Percentiles rank a stretch among this genome's conserved stretches.
These are phyloP conservation scores for Alviniconcha strummeri DNA, from an alignment of 2,888 invertebrate genomes.

Conservation along the genomic window DNA sequence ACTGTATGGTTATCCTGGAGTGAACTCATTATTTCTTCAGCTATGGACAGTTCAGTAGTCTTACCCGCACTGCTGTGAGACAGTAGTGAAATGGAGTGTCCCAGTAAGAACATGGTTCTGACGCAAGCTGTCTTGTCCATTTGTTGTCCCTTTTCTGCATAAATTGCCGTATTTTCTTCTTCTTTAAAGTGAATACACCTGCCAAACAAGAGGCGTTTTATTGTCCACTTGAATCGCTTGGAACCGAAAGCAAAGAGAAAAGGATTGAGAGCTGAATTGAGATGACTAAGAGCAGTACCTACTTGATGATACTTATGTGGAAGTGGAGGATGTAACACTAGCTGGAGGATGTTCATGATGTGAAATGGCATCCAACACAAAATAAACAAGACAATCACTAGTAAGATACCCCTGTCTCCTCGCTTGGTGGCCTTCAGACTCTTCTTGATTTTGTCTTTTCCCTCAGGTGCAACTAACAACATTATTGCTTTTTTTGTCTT, in stretches of 20 bases:
- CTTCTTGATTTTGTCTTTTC: conserved; percentile 36
- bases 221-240: conserved; percentile 61
- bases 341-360: conserved; percentile 60
- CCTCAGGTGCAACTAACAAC: conserved; percentile 45
- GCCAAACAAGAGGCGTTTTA: conserved; percentile 54
- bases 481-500: conserved; percentile 62
- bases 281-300: conserved; percentile 67
- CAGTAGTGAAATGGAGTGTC: no score
- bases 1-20: no score
- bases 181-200: neutral
- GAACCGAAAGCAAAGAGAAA: conserved; percentile 70
- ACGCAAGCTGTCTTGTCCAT: no score
- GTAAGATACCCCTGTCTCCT: conserved; percentile 67
- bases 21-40: no score
- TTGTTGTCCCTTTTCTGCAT: no score
- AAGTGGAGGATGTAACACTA: conserved; percentile 45
- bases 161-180: no score
- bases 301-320: conserved; percentile 52
- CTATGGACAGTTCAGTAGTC: no score
- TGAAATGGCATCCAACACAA: conserved; percentile 71
- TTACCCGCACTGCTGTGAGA: no score
- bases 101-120: no score
- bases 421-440: conserved; percentile 1
- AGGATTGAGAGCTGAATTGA: conserved; percentile 70
- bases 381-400: conserved; percentile 67